Evolutionary conservation across 2,797 vertebrate species (phyloP), one percentile per base, ranked within the genome.

Genomic region (Distichodus sexfasciatus): DNA sequence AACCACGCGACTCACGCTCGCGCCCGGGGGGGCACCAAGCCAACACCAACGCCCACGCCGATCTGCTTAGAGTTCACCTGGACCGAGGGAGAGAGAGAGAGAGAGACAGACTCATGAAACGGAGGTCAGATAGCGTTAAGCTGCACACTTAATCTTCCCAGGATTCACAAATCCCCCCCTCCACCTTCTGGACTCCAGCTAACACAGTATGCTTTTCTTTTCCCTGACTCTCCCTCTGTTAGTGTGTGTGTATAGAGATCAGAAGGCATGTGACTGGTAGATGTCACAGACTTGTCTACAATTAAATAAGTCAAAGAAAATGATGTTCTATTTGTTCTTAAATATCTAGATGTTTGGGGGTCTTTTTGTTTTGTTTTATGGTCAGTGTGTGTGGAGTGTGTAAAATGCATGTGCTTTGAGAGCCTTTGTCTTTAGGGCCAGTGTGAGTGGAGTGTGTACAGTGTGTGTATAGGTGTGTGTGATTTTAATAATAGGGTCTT

Each of bases 21-120:
- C 65, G 36, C 21, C 29, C 9, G 1, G 9, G n/a, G n/a, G n/a
- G n/a, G 6, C 10, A 28, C 47, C 1, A 21, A 53, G 14, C 6
- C 70, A 72, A 72, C 55, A 7, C 17, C 40, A 51, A 47, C 57
- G 10, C 53, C 40, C 36, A 33, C 82, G 80, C 81, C 74, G 81
- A 72, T 87, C 84, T 74, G 81, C 54, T 88, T 84, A 88, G 83
- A 21, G 61, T 81, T 75, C 83, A 91, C 87, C 89, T 92, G 81
- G 35, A 65, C 11, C 41, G 31, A 12, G n/a, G 36, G 28, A 69
- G 46, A 66, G 62, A 40, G 17, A 43, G 63, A 36, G 38, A 46
- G 26, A 55, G 15, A 29, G 40, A 71, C 64, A 74, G 48, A 73
- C 11, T 67, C 54, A 44, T 70, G 59, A 73, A 48, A 58, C 67